A percentile compares a stretch with the other conserved stretches of the same genome.
Evolutionary conservation across 92 coral and sea anemone species (phyloP).

Genomic region (Blastomussa wellsi): DNA sequence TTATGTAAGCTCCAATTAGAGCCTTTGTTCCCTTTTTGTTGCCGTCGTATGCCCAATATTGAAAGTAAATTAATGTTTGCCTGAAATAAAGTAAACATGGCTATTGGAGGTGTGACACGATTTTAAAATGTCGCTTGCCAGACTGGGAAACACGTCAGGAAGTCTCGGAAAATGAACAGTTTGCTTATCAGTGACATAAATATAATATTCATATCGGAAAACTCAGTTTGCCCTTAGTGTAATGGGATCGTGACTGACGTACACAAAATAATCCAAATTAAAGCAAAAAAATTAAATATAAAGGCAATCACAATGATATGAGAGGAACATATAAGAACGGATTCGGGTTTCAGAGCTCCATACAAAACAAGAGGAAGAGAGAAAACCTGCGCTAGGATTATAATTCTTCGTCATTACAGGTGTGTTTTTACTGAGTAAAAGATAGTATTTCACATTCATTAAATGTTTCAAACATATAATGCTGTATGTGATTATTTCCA

Average conservation of each 20-base stretch:
- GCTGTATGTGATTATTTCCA: no score
- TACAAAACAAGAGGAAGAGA: neutral
- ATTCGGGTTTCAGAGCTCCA: neutral
- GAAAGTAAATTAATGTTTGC: slow-evolving; percentile 14
- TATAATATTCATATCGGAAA: neutral
- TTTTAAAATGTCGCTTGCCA: neutral
- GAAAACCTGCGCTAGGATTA: no score
- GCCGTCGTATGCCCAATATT: slow-evolving; percentile 19
- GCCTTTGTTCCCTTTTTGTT: slow-evolving; percentile 7
- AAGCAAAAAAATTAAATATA: neutral
- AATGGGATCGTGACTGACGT: neutral
- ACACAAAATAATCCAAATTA: neutral
- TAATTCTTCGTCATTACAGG: neutral
- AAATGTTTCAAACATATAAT: no score
- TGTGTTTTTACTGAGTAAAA: no score
- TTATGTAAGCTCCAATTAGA: slow-evolving; percentile 19
- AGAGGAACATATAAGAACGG: neutral
- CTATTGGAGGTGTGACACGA: neutral
- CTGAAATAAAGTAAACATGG: neutral
- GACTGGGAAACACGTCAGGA: neutral
- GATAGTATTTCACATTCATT: no score
- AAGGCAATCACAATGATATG: no score
- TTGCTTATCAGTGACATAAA: neutral
- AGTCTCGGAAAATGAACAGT: neutral
- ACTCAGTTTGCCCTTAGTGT: neutral